These are phyloP conservation scores for Drosophila watanabei DNA, from an alignment of 1,140 invertebrate genomes.

Conservation along the genomic window DNA sequence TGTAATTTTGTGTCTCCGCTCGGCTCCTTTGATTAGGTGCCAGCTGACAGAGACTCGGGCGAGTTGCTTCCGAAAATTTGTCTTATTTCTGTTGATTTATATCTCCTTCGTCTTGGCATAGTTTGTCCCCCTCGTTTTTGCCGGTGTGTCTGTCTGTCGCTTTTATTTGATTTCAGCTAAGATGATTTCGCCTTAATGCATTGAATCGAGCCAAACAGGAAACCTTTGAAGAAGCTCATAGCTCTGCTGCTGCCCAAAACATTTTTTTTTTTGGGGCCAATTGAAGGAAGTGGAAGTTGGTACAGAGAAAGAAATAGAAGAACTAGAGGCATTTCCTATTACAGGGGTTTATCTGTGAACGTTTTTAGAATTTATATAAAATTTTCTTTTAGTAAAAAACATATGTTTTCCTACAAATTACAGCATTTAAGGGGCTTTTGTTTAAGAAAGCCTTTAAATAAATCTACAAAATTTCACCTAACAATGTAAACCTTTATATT, in stretches of 20 bases:
- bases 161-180: slow-evolving; percentile 54
- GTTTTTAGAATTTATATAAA: neutral
- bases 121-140: slow-evolving; percentile 14
- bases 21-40: slow-evolving; percentile 53
- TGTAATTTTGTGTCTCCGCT: slow-evolving; percentile 47
- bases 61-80: slow-evolving; percentile 46
- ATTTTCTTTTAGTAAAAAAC: too few species aligned
- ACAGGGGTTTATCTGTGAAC: neutral
- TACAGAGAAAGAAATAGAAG: slow-evolving; percentile 6
- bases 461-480: too few species aligned
- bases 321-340: neutral
- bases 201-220: slow-evolving; percentile 66
- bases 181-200: slow-evolving; percentile 63
- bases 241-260: slow-evolving; percentile 19
- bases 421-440: too few species aligned
- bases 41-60: slow-evolving; percentile 12
- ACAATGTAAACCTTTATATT: too few species aligned
- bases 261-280: slow-evolving; percentile 25
- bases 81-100: slow-evolving; percentile 60
- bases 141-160: neutral
- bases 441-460: neutral
- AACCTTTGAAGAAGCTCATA: slow-evolving; percentile 58
- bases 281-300: slow-evolving; percentile 47
- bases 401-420: too few species aligned
- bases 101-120: slow-evolving; percentile 29